These are phyloP conservation scores for Sebastes cheni DNA, from an alignment of 2,797 vertebrate species.

Conservation along the genomic window DNA sequence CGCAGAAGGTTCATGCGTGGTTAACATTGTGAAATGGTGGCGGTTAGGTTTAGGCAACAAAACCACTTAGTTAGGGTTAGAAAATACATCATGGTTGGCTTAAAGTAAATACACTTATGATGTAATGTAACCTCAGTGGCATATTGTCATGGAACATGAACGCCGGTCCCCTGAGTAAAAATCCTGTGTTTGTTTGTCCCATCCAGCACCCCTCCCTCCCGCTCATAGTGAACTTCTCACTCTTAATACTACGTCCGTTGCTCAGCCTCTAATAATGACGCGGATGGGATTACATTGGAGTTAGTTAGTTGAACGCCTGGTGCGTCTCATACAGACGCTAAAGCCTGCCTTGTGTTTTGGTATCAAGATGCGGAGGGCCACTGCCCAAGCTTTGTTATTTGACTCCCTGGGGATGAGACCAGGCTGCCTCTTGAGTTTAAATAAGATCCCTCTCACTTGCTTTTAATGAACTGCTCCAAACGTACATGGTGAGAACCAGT, in stretches of 20 bases:
- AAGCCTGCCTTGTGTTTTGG: not conserved
- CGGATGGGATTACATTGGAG: not conserved
- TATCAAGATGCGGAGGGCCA: not conserved
- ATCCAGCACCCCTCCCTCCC: too few relatives aligned
- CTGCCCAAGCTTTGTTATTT: not conserved
- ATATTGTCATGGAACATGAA: too few relatives aligned
- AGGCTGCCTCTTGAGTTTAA: not conserved
- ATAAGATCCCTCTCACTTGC: not conserved
- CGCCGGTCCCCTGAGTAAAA: too few relatives aligned
- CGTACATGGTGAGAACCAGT: not conserved
- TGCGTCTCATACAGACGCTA: not conserved
- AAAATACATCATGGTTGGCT: too few relatives aligned
- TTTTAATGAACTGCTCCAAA: constrained; percentile 37
- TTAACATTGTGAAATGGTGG: too few relatives aligned
- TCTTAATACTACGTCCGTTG: not conserved
- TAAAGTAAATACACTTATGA: too few relatives aligned
- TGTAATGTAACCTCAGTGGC: too few relatives aligned
- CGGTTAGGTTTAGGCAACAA: too few relatives aligned
- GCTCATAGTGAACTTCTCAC: too few relatives aligned
- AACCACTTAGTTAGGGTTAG: too few relatives aligned
- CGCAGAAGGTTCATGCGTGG: too few relatives aligned
- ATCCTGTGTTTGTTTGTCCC: too few relatives aligned
- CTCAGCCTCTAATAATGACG: not conserved
- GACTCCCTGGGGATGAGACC: not conserved
- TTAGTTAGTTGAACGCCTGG: not conserved